Evolutionary conservation across 2,888 invertebrate genomes (phyloP).

Genomic region (Erebia aethiops): DNA sequence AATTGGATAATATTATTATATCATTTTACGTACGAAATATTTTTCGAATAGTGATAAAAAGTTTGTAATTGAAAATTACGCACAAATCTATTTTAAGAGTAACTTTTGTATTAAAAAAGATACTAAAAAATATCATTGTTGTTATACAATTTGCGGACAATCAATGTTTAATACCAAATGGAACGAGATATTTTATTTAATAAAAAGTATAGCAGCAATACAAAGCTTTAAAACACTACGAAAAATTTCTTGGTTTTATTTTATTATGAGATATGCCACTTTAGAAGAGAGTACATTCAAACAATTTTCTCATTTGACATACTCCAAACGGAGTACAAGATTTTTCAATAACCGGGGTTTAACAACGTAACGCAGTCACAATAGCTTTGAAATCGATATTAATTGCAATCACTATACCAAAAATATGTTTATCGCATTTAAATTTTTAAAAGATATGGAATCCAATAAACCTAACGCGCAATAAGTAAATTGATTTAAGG

Average conservation of each 20-base stretch:
- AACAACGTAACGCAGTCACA: background rate
- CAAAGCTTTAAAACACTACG: background rate
- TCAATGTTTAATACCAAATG: no score
- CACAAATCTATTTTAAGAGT: constrained; percentile 16
- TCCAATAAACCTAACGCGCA: no score
- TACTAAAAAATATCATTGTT: background rate
- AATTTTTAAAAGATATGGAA: no score
- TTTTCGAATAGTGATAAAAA: background rate
- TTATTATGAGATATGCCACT: background rate
- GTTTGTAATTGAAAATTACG: constrained; percentile 8
- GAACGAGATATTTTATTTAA: background rate
- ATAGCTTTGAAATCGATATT: background rate
- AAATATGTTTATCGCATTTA: background rate
- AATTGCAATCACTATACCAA: background rate
- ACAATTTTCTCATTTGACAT: constrained; percentile 30
- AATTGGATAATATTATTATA: background rate
- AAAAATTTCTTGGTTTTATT: background rate
- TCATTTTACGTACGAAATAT: background rate
- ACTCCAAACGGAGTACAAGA: constrained; percentile 28
- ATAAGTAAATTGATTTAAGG: background rate
- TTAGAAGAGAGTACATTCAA: constrained; percentile 15
- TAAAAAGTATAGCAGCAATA: background rate
- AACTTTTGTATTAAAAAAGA: background rate
- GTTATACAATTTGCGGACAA: background rate
- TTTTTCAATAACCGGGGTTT: background rate